These are phyloP conservation scores for Chelidonichthys spinosus DNA, from an alignment of 2,797 vertebrate species.

Conservation along the genomic window DNA sequence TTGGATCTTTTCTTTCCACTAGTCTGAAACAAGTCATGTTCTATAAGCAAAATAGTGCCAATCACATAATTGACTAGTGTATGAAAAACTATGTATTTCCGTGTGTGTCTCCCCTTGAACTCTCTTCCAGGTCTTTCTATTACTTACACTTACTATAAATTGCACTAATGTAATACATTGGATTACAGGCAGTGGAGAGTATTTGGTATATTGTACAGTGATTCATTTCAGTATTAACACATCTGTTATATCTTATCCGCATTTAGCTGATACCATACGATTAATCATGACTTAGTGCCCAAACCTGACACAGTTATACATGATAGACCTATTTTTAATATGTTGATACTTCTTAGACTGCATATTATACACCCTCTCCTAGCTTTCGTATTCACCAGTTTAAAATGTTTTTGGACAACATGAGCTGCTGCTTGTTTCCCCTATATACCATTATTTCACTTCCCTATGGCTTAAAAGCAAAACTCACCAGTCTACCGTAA, in stretches of 20 bases:
- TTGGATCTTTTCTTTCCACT: too few species aligned
- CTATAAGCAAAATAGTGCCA: too few species aligned
- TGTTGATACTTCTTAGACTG: background rate
- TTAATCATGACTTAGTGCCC: background rate
- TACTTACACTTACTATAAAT: background rate
- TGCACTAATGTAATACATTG: background rate
- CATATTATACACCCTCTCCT: background rate
- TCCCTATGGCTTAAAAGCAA: constrained; percentile 11
- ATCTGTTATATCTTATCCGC: background rate
- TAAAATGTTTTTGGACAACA: background rate
- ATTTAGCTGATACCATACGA: background rate
- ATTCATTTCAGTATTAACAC: background rate
- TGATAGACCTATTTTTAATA: background rate
- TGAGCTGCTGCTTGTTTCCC: background rate
- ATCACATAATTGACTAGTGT: too few species aligned
- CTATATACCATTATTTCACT: constrained; percentile 26
- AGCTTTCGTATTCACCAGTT: background rate
- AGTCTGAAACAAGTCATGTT: too few species aligned
- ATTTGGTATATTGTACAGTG: background rate
- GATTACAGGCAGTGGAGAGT: background rate
- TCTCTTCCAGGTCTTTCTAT: background rate
- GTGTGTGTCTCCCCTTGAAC: too few species aligned
- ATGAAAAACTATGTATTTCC: too few species aligned
- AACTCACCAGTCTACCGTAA: constrained; percentile 10
- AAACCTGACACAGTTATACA: background rate